Percentiles rank a stretch among this genome's conserved stretches.
These are phyloP conservation scores for Recurvirostra avosetta DNA, from an alignment of 2,113 vertebrate genomes.

Conservation along the genomic window DNA sequence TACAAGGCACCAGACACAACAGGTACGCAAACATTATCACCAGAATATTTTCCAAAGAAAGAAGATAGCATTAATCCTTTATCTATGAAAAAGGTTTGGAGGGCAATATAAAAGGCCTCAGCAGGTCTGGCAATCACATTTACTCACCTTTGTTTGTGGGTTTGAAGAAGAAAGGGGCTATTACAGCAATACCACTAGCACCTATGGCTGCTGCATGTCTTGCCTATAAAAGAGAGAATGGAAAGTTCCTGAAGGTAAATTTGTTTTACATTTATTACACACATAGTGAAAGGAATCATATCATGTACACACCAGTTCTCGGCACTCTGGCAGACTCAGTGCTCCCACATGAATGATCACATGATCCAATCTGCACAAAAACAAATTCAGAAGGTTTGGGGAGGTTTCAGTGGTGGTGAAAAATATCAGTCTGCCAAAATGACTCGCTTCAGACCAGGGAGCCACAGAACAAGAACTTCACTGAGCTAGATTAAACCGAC, in stretches of 20 bases:
- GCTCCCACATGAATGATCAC: slow-evolving; percentile 94
- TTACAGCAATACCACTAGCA: slow-evolving; percentile 86
- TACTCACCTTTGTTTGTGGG: slow-evolving; percentile 79
- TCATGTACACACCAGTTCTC: slow-evolving; percentile 79
- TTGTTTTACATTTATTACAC: background rate
- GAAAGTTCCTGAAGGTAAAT: background rate
- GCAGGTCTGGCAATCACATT: background rate
- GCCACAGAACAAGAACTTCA: background rate
- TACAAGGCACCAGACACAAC: background rate
- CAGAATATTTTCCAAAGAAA: background rate
- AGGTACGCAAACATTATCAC: background rate
- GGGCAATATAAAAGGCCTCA: background rate
- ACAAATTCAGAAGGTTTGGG: background rate
- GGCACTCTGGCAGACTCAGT: slow-evolving; percentile 85
- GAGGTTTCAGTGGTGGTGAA: background rate
- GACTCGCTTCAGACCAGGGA: background rate
- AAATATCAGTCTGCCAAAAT: background rate
- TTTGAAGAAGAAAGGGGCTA: slow-evolving; percentile 90
- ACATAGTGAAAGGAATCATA: background rate
- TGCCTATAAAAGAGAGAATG: slow-evolving; percentile 73
- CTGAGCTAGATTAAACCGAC: background rate
- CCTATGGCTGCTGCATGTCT: slow-evolving; percentile 81
- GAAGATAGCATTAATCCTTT: background rate
- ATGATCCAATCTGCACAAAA: slow-evolving; percentile 81
- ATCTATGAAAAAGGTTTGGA: background rate